Base-by-base conservation (phyloP, 2,113 vertebrate species). In the Apodemus sylvaticus region DNA sequence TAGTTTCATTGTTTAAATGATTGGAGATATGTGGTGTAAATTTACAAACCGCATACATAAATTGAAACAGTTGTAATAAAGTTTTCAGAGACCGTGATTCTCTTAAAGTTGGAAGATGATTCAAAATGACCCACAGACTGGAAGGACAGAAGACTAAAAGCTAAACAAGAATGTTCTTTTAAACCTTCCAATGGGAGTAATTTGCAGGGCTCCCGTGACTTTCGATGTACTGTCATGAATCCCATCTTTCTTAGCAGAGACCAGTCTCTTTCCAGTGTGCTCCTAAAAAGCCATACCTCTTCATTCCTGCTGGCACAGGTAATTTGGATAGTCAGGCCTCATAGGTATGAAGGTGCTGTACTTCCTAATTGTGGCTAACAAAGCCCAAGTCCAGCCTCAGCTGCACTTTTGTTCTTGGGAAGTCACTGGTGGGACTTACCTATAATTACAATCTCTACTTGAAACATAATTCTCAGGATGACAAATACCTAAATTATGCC, bases 401-500 rank as follows among this genome's bases (percentile, higher is more conserved):
- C 96, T 94, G 88, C 87, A 78, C 93, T 98, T 97, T 90, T 97
- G 97, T 97, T 51, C 58, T 93, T 66, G 66, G 85, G 68, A 96
- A 95, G 91, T 94, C 92, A 94, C 36, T 48, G 90, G 14, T 3
- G 2, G n/a, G 94, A 91, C 16, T 95, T 91, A 77, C n/a, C 16
- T 19, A 95, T 97, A 92, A 94, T 92, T 96, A 98, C 92, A 96
- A 94, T 93, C 90, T 97, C 88, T 97, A 97, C 97, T 98, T 98
- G 98, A 97, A 86, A 79, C 83, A 42, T 68, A 90, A 97, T 97
- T 95, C 97, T 83, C 90, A 12, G 88, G 95, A 94, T 86, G 87
- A 77, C 16, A 26, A 96, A 94, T 9, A 92, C 34, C 83, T 97
- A 97, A 93, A 96, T 97, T 77, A 29, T 3, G 17, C 71, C 91